Evolutionary conservation across 92 coral and sea anemone species (phyloP).

Genomic region (Zoanthus sociatus): DNA sequence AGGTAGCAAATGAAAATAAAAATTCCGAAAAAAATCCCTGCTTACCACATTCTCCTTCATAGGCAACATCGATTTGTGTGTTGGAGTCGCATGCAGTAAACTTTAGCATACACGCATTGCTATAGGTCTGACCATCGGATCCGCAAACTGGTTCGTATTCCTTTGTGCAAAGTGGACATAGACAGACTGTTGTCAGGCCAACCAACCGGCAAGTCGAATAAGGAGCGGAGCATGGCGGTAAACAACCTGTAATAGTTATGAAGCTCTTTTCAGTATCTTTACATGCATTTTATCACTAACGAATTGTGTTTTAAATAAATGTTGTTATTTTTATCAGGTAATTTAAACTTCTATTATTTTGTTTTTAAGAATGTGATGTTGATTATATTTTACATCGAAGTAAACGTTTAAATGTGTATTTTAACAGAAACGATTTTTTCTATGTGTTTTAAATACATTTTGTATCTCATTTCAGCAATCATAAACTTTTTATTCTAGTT

Average conservation of each 20-base stretch:
- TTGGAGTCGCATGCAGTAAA: not conserved
- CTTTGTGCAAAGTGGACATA: not conserved
- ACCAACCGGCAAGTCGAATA: not conserved
- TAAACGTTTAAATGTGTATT: too few relatives aligned
- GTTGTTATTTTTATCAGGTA: too few relatives aligned
- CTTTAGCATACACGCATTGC: not conserved
- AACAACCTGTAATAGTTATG: not conserved
- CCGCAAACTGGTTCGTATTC: conserved; percentile 8
- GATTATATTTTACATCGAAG: too few relatives aligned
- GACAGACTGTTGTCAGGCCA: not conserved
- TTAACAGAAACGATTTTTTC: not conserved
- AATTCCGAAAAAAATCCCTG: too few relatives aligned
- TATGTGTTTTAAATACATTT: not conserved
- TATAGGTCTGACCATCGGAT: not conserved
- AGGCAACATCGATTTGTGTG: not conserved
- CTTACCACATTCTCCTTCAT: not conserved
- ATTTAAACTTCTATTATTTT: too few relatives aligned
- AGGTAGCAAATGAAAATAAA: too few relatives aligned
- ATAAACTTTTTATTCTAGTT: too few relatives aligned
- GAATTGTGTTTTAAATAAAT: too few relatives aligned
- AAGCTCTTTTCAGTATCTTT: not conserved
- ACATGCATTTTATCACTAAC: not conserved
- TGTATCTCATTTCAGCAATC: too few relatives aligned
- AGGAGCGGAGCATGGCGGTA: not conserved
- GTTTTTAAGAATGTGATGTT: too few relatives aligned